Evolutionary conservation across 1,140 invertebrate species (phyloP), one percentile per base, ranked within the genome.

Genomic region (Procambarus clarkii): DNA sequence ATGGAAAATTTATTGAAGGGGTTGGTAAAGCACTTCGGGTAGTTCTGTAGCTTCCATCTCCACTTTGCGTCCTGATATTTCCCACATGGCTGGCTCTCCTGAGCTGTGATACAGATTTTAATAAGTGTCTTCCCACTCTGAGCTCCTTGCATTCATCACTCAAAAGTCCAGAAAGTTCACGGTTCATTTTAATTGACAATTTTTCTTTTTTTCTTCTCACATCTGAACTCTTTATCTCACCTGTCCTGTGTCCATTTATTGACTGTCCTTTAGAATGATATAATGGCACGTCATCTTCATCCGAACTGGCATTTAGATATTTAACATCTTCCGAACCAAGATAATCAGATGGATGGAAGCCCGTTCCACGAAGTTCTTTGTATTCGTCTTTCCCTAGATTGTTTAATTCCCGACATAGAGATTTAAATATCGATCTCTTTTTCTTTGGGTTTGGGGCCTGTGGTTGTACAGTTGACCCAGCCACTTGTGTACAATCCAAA

Each of bases 121-220:
- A 21, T 3, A 74, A 24, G 7, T 5, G 34, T 21, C 24, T 34
- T 34, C 69, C 24, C 2, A 34, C 7, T 24, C 24, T 34, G 24
- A 92, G 81, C 54, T 92, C 91, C 46, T 92, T 92, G 69, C 91
- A 92, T 71, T 92, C 91, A 69, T 92, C 91, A 21, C 15, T 45
- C 34, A 92, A 58, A n/a, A 92, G 86, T 24, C 34, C 58, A 34
- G 81, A 50, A 50, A 92, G 69, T 78, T 92, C 91, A 60, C 86
- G 86, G 24, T 54, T 46, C 44, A 85, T 54, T 54, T 92, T 92
- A n/a, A 54, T 2, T 21, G 54, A n/a, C 18, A 79, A 13, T 34
- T 81, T 71, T n/a, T 69, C 64, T 24, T 82, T 13, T 9, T 21
- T 4, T n/a, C 1, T 3, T 46, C 24, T 18, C 11, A 18, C 8